These are phyloP conservation scores for Leptinotarsa texana DNA, from an alignment of 1,140 invertebrate genomes.

Conservation along the genomic window DNA sequence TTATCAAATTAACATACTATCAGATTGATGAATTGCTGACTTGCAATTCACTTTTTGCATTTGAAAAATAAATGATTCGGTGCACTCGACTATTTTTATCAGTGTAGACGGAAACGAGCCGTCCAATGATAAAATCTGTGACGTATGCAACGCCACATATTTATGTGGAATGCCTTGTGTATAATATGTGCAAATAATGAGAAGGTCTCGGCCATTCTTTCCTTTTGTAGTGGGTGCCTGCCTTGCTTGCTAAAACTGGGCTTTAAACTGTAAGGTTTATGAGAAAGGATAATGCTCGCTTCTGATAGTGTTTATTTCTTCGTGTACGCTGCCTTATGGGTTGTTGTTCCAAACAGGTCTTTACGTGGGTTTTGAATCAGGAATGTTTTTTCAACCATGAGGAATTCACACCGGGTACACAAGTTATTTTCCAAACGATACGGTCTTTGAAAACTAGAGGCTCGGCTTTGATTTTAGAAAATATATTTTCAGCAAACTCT, in stretches of 20 bases:
- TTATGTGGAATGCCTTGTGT: conserved; percentile 43
- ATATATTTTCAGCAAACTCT: too few relatives aligned
- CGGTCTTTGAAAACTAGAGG: too few relatives aligned
- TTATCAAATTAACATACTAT: too few relatives aligned
- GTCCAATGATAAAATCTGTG: conserved; percentile 39
- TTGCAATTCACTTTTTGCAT: too few relatives aligned
- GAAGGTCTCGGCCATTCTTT: conserved; percentile 42
- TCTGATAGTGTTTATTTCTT: conserved; percentile 26
- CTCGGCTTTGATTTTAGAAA: too few relatives aligned
- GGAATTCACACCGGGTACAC: too few relatives aligned
- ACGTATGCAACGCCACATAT: conserved; percentile 40
- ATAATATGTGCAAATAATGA: conserved; percentile 55
- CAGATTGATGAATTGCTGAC: too few relatives aligned
- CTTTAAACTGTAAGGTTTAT: conserved; percentile 53
- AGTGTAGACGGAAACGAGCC: conserved; percentile 8
- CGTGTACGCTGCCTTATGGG: neutral
- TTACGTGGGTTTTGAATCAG: neutral
- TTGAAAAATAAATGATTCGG: too few relatives aligned
- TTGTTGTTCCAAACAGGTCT: neutral
- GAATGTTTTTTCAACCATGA: too few relatives aligned
- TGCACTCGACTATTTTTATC: neutral
- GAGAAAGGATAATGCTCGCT: conserved; percentile 41
- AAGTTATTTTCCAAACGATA: too few relatives aligned
- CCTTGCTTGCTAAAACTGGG: conserved; percentile 36
- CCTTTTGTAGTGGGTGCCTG: conserved; percentile 33